phyloP scores from a whole-genome alignment of 2,797 vertebrate species.

The Odontamblyopus rebecca region DNA sequence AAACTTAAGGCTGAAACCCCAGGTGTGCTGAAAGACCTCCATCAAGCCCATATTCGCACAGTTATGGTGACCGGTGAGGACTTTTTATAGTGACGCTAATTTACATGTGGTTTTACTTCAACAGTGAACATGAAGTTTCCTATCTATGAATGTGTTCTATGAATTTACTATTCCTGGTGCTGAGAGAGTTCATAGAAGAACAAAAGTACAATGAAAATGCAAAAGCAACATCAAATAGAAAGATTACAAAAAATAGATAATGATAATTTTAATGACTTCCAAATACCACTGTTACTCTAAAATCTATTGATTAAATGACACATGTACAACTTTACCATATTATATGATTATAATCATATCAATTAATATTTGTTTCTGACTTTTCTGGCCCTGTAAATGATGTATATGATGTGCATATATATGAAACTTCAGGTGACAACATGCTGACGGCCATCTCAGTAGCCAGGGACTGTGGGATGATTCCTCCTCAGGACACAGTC shows the following conservation, averaged over 20 bases:
- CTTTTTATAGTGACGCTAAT: not conserved
- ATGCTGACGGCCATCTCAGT: constrained; percentile 98
- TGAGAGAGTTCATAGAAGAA: not conserved
- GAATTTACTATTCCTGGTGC: not conserved
- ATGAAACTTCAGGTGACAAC: constrained; percentile 86
- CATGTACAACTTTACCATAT: too few relatives aligned
- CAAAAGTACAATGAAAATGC: not conserved
- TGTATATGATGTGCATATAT: not conserved
- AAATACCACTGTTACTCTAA: not conserved
- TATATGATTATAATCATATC: too few relatives aligned
- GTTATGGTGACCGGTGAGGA: constrained; percentile 94
- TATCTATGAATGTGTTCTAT: not conserved
- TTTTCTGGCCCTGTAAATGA: not conserved
- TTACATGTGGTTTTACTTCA: not conserved
- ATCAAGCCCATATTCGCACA: constrained; percentile 90
- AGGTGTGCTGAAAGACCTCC: constrained; percentile 88
- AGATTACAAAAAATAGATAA: not conserved
- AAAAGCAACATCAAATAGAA: not conserved
- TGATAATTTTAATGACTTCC: too few relatives aligned
- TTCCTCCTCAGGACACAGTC: constrained; percentile 90
- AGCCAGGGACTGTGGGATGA: constrained; percentile 98
- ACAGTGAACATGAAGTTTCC: not conserved
- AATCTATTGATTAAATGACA: not conserved
- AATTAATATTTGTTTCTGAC: not conserved
- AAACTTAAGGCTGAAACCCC: constrained; percentile 95